Conservation (phyloP, 2,113 vertebrate genomes). For the Emydura subglobosa region DNA sequence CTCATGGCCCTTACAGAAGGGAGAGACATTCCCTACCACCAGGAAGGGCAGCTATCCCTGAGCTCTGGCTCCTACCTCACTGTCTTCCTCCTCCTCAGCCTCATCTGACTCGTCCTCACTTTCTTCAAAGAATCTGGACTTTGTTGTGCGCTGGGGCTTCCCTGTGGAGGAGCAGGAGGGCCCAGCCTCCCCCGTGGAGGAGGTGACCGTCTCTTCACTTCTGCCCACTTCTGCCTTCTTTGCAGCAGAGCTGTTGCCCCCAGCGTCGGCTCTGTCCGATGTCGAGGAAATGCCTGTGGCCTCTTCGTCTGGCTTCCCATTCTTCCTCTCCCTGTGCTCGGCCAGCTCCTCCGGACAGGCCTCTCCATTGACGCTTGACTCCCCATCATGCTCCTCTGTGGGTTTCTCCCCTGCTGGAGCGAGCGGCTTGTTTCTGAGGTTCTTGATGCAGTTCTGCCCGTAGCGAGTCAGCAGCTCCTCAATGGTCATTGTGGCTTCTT, state of each 20-base stretch:
- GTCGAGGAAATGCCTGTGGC: constrained; percentile 80
- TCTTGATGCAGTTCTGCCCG: constrained; percentile 93
- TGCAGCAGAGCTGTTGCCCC: constrained; percentile 71
- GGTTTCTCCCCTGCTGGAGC: constrained; percentile 63
- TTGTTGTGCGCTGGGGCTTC: constrained; percentile 86
- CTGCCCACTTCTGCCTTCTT: constrained; percentile 78
- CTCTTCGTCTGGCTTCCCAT: constrained; percentile 77
- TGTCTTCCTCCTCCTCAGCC: constrained; percentile 88
- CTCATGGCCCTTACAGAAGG: background rate
- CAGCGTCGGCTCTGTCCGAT: constrained; percentile 73
- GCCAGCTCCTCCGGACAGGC: constrained; percentile 79
- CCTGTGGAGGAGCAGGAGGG: constrained; percentile 95
- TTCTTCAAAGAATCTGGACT: constrained; percentile 98
- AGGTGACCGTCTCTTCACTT: constrained; percentile 82
- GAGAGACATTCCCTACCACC: constrained; percentile 43
- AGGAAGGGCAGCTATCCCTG: constrained; percentile 55
- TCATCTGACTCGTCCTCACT: constrained; percentile 97
- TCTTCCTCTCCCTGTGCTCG: constrained; percentile 78
- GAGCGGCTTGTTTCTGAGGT: constrained; percentile 71
- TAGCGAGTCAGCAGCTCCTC: constrained; percentile 96
- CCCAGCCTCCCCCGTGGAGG: constrained; percentile 88
- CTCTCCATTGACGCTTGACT: constrained; percentile 88
- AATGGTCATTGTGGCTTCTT: constrained; percentile 99
- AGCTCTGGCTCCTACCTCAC: constrained; percentile 81
- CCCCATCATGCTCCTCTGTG: constrained; percentile 75